These are phyloP conservation scores for Pachymerium ferrugineum DNA, from an alignment of 2,888 invertebrate genomes.

Conservation along the genomic window DNA sequence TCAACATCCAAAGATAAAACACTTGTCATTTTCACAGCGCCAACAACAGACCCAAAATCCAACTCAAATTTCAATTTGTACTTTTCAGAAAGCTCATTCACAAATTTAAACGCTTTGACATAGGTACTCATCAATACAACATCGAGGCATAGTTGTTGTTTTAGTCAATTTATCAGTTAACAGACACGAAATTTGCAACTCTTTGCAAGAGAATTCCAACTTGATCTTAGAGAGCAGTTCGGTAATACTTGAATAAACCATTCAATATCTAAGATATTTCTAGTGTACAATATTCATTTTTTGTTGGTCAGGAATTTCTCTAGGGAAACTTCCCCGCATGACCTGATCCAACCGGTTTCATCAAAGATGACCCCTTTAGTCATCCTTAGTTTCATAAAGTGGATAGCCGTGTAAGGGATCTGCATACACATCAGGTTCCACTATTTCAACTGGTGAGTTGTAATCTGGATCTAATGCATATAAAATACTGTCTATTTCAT, in stretches of 20 bases:
- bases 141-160: constrained; percentile 39
- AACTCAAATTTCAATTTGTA: constrained; percentile 42
- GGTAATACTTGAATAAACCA: neutral
- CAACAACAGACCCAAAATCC: constrained; percentile 44
- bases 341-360: neutral
- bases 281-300: neutral
- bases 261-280: neutral
- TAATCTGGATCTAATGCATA: no score
- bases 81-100: constrained; percentile 39
- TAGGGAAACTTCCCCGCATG: neutral
- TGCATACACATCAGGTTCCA: neutral
- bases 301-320: neutral
- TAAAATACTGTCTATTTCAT: no score
- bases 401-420: neutral
- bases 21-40: constrained; percentile 44
- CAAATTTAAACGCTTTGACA: constrained; percentile 40
- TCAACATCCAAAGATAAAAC: constrained; percentile 46
- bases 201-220: constrained; percentile 38
- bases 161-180: constrained; percentile 32
- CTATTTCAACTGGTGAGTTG: no score
- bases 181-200: constrained; percentile 39
- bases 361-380: no score
- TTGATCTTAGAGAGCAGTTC: neutral
- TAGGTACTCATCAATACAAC: constrained; percentile 41
- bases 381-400: no score